These are phyloP conservation scores for Liasis olivaceus DNA, from an alignment of 2,797 vertebrate species.

Conservation along the genomic window DNA sequence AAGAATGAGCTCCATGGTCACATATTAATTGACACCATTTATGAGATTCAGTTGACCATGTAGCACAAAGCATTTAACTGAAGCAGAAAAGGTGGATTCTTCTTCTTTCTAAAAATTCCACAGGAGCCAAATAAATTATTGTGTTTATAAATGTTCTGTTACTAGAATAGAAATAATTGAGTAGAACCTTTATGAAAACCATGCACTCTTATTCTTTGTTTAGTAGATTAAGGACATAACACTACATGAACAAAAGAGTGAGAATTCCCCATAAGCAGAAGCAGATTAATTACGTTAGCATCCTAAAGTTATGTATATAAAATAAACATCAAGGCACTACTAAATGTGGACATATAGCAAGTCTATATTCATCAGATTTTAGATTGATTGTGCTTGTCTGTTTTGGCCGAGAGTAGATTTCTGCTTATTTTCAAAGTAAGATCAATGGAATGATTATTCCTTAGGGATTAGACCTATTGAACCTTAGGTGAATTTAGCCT, in stretches of 20 bases:
- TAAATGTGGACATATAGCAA: conserved; percentile 17
- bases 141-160: neutral
- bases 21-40: neutral
- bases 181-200: neutral
- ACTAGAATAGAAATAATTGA: neutral
- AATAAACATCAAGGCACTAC: neutral
- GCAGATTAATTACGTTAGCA: neutral
- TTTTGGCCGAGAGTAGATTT: neutral
- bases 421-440: conserved; percentile 26
- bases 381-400: conserved; percentile 48
- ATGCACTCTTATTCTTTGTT: neutral
- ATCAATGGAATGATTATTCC: conserved; percentile 34
- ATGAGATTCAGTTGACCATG: neutral
- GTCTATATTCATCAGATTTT: conserved; percentile 49
- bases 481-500: neutral
- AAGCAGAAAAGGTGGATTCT: neutral
- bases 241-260: neutral
- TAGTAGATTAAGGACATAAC: neutral
- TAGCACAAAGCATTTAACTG: neutral
- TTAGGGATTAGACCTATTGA: neutral
- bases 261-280: neutral
- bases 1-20: neutral
- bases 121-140: neutral
- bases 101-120: neutral
- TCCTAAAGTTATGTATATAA: neutral